These are phyloP conservation scores for Meloidogyne hapla DNA, from an alignment of 1,140 invertebrate genomes.

Conservation along the genomic window DNA sequence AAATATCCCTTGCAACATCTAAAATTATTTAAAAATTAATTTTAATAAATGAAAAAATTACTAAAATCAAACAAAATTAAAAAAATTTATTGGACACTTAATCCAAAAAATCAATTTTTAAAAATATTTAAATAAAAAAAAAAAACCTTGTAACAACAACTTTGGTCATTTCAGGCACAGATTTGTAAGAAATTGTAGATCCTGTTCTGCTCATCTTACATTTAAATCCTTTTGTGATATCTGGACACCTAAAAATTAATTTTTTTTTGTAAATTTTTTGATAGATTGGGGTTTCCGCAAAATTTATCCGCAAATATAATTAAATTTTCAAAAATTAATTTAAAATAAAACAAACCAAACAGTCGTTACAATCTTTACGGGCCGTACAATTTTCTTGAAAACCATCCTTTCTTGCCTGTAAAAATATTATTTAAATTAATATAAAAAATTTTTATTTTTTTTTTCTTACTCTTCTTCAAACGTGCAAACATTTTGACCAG, in stretches of 20 bases:
- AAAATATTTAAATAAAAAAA: not conserved
- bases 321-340: not conserved
- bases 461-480: slow-evolving; percentile 38
- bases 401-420: slow-evolving; percentile 41
- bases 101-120: not conserved
- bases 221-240: slow-evolving; percentile 50
- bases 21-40: not conserved
- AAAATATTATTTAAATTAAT: slow-evolving; percentile 16
- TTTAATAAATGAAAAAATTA: too few relatives aligned
- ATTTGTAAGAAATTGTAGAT: slow-evolving; percentile 59
- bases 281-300: too few relatives aligned
- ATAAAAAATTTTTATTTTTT: slow-evolving; percentile 1
- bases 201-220: slow-evolving; percentile 58
- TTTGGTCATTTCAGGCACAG: slow-evolving; percentile 72
- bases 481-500: slow-evolving; percentile 46
- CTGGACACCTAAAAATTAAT: slow-evolving; percentile 33
- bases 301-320: too few relatives aligned
- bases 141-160: slow-evolving; percentile 73
- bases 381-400: slow-evolving; percentile 47
- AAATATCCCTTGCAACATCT: slow-evolving; percentile 79
- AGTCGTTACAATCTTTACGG: slow-evolving; percentile 47
- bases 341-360: slow-evolving; percentile 21
- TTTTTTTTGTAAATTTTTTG: too few relatives aligned
- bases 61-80: too few relatives aligned
- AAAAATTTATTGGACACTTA: too few relatives aligned